phyloP scores from a whole-genome alignment of 2,797 vertebrate genomes.

The Pantherophis alleghaniensis region DNA sequence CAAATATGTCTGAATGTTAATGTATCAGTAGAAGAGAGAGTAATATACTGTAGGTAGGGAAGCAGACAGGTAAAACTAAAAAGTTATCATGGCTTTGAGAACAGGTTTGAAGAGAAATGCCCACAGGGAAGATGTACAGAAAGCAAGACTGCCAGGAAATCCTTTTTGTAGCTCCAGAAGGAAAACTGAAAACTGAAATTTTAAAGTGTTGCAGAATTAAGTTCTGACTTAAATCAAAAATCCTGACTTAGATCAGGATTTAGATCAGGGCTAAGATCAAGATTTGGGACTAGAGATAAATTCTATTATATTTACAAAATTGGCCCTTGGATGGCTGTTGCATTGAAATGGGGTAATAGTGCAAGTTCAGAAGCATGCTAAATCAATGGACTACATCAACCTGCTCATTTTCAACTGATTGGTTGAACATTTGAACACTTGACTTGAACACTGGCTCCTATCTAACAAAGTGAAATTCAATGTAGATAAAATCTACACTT shows the following conservation, averaged over 20 bases:
- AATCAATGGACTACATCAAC: not conserved
- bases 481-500: too few species aligned
- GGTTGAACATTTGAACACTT: too few species aligned
- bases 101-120: not conserved
- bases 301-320: not conserved
- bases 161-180: too few species aligned
- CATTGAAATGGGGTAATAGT: not conserved
- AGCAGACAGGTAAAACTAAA: not conserved
- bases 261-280: too few species aligned
- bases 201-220: too few species aligned
- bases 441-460: too few species aligned
- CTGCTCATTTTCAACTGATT: not conserved
- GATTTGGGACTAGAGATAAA: not conserved
- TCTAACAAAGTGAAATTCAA: too few species aligned
- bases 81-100: not conserved
- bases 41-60: not conserved
- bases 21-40: not conserved
- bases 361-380: not conserved
- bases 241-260: too few species aligned
- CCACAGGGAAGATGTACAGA: not conserved
- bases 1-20: not conserved
- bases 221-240: too few species aligned
- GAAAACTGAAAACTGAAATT: too few species aligned
- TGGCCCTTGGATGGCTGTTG: not conserved
- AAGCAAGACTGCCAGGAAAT: too few species aligned